phyloP scores from a whole-genome alignment of 2,888 invertebrate species.

The Athalia circularis region DNA sequence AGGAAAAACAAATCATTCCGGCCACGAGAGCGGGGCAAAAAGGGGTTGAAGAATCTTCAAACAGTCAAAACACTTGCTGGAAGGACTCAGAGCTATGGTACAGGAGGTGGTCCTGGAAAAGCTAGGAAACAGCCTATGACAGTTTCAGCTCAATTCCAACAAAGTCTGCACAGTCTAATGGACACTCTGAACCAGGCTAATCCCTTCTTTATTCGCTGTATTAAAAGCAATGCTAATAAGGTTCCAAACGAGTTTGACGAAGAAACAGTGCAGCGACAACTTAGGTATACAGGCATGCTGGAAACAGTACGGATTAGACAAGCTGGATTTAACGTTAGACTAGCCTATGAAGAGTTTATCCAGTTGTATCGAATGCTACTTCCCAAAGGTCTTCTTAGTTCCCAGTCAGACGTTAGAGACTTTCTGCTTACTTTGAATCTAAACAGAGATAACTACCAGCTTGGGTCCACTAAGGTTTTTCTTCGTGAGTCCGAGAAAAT shows the following conservation, averaged over 20 bases:
- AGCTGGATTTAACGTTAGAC: slow-evolving; percentile 95
- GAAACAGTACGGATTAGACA: slow-evolving; percentile 96
- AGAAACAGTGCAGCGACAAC: slow-evolving; percentile 91
- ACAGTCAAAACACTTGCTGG: slow-evolving; percentile 94
- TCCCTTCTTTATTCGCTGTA: slow-evolving; percentile 92
- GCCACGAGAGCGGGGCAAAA: slow-evolving; percentile 89
- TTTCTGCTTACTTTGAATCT: slow-evolving; percentile 90
- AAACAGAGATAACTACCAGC: slow-evolving; percentile 93
- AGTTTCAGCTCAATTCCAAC: slow-evolving; percentile 96
- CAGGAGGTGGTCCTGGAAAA: slow-evolving; percentile 74
- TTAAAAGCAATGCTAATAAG: slow-evolving; percentile 96
- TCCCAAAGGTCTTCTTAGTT: slow-evolving; percentile 90
- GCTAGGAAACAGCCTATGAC: slow-evolving; percentile 92
- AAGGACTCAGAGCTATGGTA: slow-evolving; percentile 78
- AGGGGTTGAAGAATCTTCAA: slow-evolving; percentile 92
- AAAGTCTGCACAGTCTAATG: slow-evolving; percentile 93
- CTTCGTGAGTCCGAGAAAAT: slow-evolving; percentile 95
- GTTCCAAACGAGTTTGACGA: slow-evolving; percentile 95
- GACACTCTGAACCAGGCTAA: slow-evolving; percentile 93
- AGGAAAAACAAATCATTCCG: slow-evolving; percentile 96
- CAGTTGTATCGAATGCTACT: slow-evolving; percentile 93
- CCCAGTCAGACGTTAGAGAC: slow-evolving; percentile 89
- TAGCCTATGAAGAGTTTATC: slow-evolving; percentile 96
- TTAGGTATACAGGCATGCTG: slow-evolving; percentile 97
- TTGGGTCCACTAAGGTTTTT: slow-evolving; percentile 92